Base-by-base conservation (phyloP, 2,797 vertebrate species). In the Urocyon cinereoargenteus region DNA sequence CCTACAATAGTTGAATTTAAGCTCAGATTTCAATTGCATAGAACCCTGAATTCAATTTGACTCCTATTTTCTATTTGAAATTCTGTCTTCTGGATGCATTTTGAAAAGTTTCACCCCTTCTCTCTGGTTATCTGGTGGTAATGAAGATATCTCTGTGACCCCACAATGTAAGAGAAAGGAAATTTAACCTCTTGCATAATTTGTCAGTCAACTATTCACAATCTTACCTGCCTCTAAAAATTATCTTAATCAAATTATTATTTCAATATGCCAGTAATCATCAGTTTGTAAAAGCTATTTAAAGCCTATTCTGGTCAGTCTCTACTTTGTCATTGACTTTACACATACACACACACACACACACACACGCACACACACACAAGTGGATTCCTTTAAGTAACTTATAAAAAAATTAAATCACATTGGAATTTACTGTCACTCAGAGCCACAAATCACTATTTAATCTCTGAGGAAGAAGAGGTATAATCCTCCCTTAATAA, bases 361-460 rank as follows among this genome's bases (percentile, higher is more conserved):
- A 68, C 53, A 61, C 5, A 36, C 5, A 53, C 59, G 73, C 18
- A 62, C 53, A 92, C 28, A 90, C 11, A 18, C 45, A 86, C 0
- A 1, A 53, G 22, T 45, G 22, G 22, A 3, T 73, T 84, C 51
- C 75, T 93, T 11, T 91, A 93, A 64, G 26, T 59, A 91, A 83
- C 62, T 12, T 82, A 75, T 22, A 72, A 92, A 97, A 92, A 49
- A 81, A 77, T 92, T 86, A 86, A 96, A 92, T 12, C n/a, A 86
- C 49, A 51, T 62, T 95, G 82, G 26, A 96, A 97, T 97, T 96
- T 89, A 89, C 59, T 92, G 28, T 88, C 28, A 77, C 55, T 79
- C 49, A 90, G 66, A 77, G 28, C 36, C 36, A 96, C 78, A 97
- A 91, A 64, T 96, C 89, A 95, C 82, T 75, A 53, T 96, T 91